Evolutionary conservation across 1,140 invertebrate species (phyloP).

Genomic region (Whitmania pigra): DNA sequence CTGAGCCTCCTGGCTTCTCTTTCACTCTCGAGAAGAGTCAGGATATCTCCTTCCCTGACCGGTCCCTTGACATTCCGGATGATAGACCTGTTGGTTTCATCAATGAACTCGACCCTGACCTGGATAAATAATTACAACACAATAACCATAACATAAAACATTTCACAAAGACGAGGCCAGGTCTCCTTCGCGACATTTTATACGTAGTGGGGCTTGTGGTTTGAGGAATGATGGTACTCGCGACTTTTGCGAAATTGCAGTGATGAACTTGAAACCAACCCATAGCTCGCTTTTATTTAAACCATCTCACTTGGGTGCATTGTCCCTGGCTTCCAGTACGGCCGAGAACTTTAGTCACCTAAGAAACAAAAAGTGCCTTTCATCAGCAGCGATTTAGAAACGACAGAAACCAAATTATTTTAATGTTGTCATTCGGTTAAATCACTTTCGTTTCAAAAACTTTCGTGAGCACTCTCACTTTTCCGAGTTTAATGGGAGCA

Average conservation of each 20-base stretch:
- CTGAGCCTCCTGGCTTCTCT: slow-evolving; percentile 91
- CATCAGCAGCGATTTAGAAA: neutral
- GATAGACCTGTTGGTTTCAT: slow-evolving; percentile 81
- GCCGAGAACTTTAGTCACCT: slow-evolving; percentile 80
- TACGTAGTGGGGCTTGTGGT: neutral
- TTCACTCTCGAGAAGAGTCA: slow-evolving; percentile 92
- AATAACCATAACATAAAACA: neutral
- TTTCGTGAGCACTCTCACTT: slow-evolving; percentile 3
- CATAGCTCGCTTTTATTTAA: neutral
- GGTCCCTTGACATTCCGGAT: slow-evolving; percentile 99
- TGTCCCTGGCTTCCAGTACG: slow-evolving; percentile 96
- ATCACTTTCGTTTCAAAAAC: neutral
- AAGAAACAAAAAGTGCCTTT: slow-evolving; percentile 23
- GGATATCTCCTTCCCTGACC: slow-evolving; percentile 93
- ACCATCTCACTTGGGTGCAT: slow-evolving; percentile 71
- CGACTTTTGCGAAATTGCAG: neutral
- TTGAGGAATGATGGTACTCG: too few relatives aligned
- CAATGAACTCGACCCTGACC: slow-evolving; percentile 96
- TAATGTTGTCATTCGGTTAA: neutral
- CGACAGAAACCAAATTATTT: neutral
- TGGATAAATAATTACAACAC: slow-evolving; percentile 23
- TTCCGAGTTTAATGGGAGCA: slow-evolving; percentile 18
- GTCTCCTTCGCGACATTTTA: neutral
- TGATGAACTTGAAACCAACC: neutral
- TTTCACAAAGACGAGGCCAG: neutral